Evolutionary conservation across 2,888 invertebrate species (phyloP).

Genomic region (Scaptodrosophila latifasciaeformis): DNA sequence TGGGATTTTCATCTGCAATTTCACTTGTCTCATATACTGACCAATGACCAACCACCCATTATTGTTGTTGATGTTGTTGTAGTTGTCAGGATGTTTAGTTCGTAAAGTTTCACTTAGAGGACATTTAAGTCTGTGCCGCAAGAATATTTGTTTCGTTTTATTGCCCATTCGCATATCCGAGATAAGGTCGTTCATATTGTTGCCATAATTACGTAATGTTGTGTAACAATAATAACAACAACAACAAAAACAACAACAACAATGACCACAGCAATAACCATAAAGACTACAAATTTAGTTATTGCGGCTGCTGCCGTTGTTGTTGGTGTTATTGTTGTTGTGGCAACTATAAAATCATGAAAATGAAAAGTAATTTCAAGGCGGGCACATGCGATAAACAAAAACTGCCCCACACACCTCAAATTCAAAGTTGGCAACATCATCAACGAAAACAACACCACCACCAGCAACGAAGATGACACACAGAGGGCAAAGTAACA

Average conservation of each 20-base stretch:
- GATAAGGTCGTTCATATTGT: background rate
- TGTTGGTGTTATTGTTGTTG: background rate
- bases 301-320: background rate
- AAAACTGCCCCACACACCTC: background rate
- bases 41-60: no score
- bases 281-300: slow-evolving; percentile 2
- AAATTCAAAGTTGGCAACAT: background rate
- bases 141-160: background rate
- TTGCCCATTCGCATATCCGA: background rate
- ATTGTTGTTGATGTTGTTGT: no score
- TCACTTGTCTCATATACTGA: no score
- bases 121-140: background rate
- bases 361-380: slow-evolving; percentile 63
- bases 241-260: slow-evolving; percentile 15
- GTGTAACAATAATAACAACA: no score
- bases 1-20: background rate
- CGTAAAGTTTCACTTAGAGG: background rate
- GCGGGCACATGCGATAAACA: slow-evolving; percentile 57
- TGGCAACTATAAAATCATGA: slow-evolving; percentile 44
- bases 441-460: background rate
- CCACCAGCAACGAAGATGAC: slow-evolving; percentile 28
- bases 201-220: slow-evolving; percentile 36
- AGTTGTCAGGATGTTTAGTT: background rate
- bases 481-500: slow-evolving; percentile 47
- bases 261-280: slow-evolving; percentile 13